These are phyloP conservation scores for Stegastes partitus DNA, from an alignment of 2,113 vertebrate species.

Conservation along the genomic window DNA sequence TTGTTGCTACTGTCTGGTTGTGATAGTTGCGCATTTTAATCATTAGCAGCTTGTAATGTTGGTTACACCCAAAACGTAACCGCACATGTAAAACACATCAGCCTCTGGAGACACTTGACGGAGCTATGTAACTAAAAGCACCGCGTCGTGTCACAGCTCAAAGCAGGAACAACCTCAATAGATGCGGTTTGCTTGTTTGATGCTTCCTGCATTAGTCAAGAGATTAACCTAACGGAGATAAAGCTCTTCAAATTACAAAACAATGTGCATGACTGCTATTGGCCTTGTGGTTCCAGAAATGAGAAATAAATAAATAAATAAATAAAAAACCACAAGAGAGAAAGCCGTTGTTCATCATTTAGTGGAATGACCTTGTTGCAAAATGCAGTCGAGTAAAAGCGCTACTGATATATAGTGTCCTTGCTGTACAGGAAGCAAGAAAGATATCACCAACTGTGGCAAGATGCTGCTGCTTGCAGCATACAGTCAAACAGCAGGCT, in stretches of 20 bases:
- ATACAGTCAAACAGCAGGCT: slow-evolving; percentile 56
- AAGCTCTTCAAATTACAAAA: background rate
- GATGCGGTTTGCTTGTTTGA: background rate
- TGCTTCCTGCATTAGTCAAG: background rate
- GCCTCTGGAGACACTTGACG: too few species aligned
- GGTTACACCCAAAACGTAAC: background rate
- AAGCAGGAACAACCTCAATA: background rate
- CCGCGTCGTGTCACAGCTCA: background rate
- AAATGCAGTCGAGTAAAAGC: background rate
- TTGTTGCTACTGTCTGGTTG: slow-evolving; percentile 13
- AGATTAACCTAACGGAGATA: slow-evolving; percentile 40
- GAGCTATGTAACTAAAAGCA: background rate
- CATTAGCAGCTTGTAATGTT: background rate
- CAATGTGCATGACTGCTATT: slow-evolving; percentile 1
- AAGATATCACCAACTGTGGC: slow-evolving; percentile 24
- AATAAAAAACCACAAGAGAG: background rate
- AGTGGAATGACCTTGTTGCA: slow-evolving; percentile 33
- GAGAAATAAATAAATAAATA: too few species aligned
- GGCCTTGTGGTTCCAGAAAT: background rate
- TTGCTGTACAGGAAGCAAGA: slow-evolving; percentile 21
- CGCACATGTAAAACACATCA: slow-evolving; percentile 3
- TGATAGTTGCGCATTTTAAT: slow-evolving; percentile 9
- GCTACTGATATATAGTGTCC: slow-evolving; percentile 21
- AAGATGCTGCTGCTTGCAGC: slow-evolving; percentile 40
- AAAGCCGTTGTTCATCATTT: slow-evolving; percentile 35